A percentile compares a stretch with the other conserved stretches of the same genome.
These are phyloP conservation scores for Pluvianellus socialis DNA, from an alignment of 2,113 vertebrate species.

Conservation along the genomic window DNA sequence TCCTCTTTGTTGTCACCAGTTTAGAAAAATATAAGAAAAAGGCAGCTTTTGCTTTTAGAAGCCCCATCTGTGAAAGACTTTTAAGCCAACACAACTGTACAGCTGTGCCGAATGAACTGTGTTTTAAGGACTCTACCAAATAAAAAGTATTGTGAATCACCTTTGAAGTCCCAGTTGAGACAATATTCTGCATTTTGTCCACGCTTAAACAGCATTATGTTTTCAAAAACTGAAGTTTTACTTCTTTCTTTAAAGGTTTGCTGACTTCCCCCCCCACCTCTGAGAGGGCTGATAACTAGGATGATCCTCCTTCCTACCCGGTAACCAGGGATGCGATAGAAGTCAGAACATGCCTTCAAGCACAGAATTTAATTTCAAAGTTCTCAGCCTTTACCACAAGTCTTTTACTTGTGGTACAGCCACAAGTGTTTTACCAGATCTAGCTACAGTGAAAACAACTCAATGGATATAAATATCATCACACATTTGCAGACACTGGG, in stretches of 20 bases:
- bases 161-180: background rate
- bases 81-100: background rate
- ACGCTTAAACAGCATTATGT: background rate
- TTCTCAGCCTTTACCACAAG: slow-evolving; percentile 7
- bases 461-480: slow-evolving; percentile 47
- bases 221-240: background rate
- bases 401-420: slow-evolving; percentile 20
- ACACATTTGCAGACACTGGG: slow-evolving; percentile 50
- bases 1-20: background rate
- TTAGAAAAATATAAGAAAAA: background rate
- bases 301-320: background rate
- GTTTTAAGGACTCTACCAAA: background rate
- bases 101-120: background rate
- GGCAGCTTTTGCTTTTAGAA: background rate
- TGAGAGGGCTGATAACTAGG: background rate
- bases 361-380: slow-evolving; percentile 8
- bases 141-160: background rate
- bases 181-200: background rate
- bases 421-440: slow-evolving; percentile 54
- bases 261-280: background rate
- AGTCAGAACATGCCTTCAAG: background rate
- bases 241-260: background rate
- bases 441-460: slow-evolving; percentile 45
- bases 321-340: background rate
- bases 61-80: background rate